Conservation (phyloP, 2,888 invertebrate genomes). For the Caenorhabditis panamensis region DNA sequence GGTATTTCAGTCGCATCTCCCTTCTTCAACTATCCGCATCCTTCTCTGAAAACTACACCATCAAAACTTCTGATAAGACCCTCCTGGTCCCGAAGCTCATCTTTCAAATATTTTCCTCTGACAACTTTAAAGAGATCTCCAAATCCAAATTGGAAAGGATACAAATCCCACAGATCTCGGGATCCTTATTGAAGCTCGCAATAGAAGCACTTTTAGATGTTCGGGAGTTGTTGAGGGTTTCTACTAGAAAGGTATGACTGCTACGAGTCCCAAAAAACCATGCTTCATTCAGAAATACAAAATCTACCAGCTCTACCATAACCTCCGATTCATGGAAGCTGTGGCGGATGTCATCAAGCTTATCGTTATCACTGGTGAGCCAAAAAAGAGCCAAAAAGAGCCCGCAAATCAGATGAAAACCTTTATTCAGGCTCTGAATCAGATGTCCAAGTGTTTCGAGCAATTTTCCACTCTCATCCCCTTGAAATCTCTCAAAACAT, state of each 20-base stretch:
- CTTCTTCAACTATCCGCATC: not conserved
- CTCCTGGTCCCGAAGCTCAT: not conserved
- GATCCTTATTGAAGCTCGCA: not conserved
- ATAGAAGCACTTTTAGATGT: slow-evolving; percentile 12
- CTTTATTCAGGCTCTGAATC: slow-evolving; percentile 2
- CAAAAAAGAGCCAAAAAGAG: no score
- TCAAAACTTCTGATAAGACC: not conserved
- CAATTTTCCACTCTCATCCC: not conserved
- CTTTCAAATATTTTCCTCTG: not conserved
- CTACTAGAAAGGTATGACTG: not conserved
- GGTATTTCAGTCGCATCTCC: not conserved
- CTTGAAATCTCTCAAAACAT: not conserved
- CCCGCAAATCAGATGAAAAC: no score
- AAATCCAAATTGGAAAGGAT: not conserved
- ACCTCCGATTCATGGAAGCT: not conserved
- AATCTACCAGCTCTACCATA: not conserved
- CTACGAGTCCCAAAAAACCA: no score
- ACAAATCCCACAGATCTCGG: not conserved
- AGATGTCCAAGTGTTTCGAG: not conserved
- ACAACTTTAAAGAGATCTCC: not conserved
- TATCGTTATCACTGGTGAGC: not conserved
- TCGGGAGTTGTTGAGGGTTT: not conserved
- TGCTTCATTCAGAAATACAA: slow-evolving; percentile 1
- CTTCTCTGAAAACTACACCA: not conserved
- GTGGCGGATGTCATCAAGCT: slow-evolving; percentile 1